phyloP scores from a whole-genome alignment of 2,888 invertebrate species.

The Acleris cristana region DNA sequence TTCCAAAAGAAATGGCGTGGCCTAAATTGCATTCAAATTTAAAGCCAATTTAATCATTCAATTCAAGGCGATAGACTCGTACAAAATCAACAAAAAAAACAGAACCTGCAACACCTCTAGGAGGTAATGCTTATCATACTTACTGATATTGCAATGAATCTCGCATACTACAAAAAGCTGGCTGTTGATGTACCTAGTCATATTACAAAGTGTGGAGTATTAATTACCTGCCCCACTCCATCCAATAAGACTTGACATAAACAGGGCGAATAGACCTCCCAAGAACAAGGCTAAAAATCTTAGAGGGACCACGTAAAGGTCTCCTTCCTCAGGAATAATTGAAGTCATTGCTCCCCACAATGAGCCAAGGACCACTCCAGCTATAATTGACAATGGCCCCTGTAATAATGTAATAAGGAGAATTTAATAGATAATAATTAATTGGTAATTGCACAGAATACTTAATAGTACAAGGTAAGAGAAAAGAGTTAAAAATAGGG shows the following conservation, averaged over 20 bases:
- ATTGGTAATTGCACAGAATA: background rate
- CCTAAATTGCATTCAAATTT: too few relatives aligned
- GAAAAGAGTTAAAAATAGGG: too few relatives aligned
- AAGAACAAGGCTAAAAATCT: constrained; percentile 88
- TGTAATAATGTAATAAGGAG: constrained; percentile 50
- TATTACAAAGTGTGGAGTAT: constrained; percentile 7
- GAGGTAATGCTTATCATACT: too few relatives aligned
- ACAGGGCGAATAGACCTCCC: constrained; percentile 89
- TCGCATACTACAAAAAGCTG: background rate
- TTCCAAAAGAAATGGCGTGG: too few relatives aligned
- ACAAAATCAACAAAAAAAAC: too few relatives aligned
- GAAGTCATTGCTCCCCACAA: constrained; percentile 88
- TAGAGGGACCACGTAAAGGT: constrained; percentile 86
- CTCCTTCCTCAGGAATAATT: constrained; percentile 88
- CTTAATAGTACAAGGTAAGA: too few relatives aligned
- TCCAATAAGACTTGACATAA: constrained; percentile 89
- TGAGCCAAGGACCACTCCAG: constrained; percentile 88
- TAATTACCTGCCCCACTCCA: constrained; percentile 84
- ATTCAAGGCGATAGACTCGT: too few relatives aligned
- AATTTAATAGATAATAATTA: constrained; percentile 1
- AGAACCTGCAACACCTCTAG: too few relatives aligned
- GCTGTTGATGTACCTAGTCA: background rate
- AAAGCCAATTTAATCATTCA: too few relatives aligned
- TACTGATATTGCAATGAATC: background rate
- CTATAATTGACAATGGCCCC: constrained; percentile 87